Conservation (phyloP, 2,888 invertebrate species). For the Calliscelio sp. region DNA sequence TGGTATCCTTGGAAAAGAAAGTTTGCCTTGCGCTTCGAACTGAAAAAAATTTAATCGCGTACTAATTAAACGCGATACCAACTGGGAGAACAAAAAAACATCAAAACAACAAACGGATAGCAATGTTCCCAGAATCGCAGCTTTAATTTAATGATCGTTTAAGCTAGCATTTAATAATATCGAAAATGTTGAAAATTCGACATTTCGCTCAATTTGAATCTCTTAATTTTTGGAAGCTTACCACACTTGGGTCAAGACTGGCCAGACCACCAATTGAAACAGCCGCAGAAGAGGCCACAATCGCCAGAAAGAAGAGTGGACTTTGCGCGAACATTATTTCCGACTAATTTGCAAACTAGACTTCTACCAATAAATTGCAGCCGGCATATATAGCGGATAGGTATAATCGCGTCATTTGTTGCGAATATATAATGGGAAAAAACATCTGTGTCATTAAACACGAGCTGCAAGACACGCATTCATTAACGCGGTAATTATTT, state of each 20-base stretch:
- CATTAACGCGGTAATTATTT: conserved; percentile 60
- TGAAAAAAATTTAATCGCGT: conserved; percentile 54
- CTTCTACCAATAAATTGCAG: conserved; percentile 11
- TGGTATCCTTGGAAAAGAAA: conserved; percentile 73
- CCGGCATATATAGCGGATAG: conserved; percentile 49
- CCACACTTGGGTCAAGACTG: conserved; percentile 60
- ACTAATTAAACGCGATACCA: conserved; percentile 27
- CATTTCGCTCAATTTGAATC: too few species aligned
- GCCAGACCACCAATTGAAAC: conserved; percentile 75
- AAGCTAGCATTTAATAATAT: conserved; percentile 7
- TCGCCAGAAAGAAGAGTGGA: conserved; percentile 74
- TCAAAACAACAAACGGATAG: not conserved
- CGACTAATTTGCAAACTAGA: conserved; percentile 60
- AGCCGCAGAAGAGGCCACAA: conserved; percentile 75
- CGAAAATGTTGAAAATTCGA: too few species aligned
- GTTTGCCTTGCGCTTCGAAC: conserved; percentile 62
- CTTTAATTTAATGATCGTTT: conserved; percentile 21
- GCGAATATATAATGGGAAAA: conserved; percentile 26
- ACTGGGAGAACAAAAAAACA: not conserved
- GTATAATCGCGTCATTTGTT: conserved; percentile 50
- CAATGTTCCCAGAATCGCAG: conserved; percentile 2
- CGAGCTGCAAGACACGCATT: conserved; percentile 47
- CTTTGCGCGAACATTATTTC: conserved; percentile 52
- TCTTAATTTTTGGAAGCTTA: conserved; percentile 61
- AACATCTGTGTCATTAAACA: conserved; percentile 65